Percentiles rank a stretch among this genome's conserved stretches.
Conservation (phyloP, 2,113 vertebrate species). For the Eupsittula cactorum region DNA sequence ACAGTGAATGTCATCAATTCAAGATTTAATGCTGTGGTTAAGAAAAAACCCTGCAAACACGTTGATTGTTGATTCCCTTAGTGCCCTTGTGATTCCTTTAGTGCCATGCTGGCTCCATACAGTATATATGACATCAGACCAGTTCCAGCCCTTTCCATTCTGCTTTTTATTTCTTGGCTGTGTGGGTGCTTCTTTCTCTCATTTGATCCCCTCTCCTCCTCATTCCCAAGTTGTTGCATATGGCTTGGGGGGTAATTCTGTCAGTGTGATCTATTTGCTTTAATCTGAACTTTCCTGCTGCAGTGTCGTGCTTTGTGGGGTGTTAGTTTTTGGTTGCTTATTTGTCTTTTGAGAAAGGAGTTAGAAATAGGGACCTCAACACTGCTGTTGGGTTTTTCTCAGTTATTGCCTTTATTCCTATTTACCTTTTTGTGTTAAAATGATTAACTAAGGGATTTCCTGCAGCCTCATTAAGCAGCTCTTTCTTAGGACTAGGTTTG, state of each 20-base stretch:
- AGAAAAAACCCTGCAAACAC: neutral
- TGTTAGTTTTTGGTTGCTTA: neutral
- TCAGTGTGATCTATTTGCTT: neutral
- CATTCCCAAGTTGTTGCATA: fast-evolving
- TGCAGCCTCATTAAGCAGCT: neutral
- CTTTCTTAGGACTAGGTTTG: neutral
- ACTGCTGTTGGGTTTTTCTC: neutral
- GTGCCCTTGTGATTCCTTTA: neutral
- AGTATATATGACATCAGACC: neutral
- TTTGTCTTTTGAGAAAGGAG: neutral
- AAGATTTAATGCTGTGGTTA: neutral
- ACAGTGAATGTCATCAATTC: neutral
- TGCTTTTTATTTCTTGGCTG: neutral
- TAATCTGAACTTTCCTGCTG: neutral
- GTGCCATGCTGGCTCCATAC: neutral
- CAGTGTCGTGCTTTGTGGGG: neutral
- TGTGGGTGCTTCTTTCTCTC: neutral
- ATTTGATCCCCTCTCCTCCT: neutral
- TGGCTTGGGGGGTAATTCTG: neutral
- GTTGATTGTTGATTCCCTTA: neutral
- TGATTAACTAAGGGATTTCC: neutral
- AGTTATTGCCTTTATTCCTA: neutral
- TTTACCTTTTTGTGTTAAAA: neutral
- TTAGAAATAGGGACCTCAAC: neutral
- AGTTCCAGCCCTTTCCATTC: neutral